Percentiles rank a stretch among this genome's conserved stretches.
Evolutionary conservation across 1,140 invertebrate species (phyloP).

Genomic region (Leptinotarsa undecemlineata): DNA sequence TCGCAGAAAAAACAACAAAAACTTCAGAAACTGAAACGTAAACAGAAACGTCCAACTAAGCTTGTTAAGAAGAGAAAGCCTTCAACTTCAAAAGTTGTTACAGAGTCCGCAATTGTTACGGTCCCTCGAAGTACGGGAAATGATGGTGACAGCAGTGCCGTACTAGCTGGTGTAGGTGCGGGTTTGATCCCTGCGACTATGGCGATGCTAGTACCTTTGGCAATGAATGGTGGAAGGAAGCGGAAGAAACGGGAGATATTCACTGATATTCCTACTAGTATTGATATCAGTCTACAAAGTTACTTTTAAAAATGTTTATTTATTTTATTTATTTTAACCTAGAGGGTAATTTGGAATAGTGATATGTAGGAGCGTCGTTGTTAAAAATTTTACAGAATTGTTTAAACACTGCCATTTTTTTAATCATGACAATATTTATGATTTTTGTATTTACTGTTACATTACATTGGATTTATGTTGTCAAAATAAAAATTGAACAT

Average conservation of each 20-base stretch:
- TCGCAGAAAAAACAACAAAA: constrained; percentile 41
- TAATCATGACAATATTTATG: too few species aligned
- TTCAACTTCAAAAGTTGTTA: constrained; percentile 10
- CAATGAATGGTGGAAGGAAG: constrained; percentile 64
- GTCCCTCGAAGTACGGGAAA: constrained; percentile 34
- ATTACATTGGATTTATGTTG: too few species aligned
- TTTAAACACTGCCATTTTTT: too few species aligned
- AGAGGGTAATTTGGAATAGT: too few species aligned
- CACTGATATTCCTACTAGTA: neutral
- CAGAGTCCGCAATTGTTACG: constrained; percentile 16
- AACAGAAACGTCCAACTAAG: constrained; percentile 28
- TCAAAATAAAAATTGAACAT: too few species aligned
- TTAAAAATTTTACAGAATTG: too few species aligned
- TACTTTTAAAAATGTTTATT: neutral
- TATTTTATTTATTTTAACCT: neutral
- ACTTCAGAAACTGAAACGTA: constrained; percentile 28
- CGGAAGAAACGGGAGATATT: constrained; percentile 21
- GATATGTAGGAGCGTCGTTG: too few species aligned
- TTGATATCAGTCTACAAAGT: neutral
- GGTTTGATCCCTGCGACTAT: constrained; percentile 78
- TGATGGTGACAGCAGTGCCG: constrained; percentile 61
- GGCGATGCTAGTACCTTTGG: constrained; percentile 78
- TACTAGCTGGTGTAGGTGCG: constrained; percentile 73
- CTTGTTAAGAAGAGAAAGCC: constrained; percentile 17
- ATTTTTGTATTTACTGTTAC: too few species aligned